Evolutionary conservation across 1,140 invertebrate species (phyloP).

Genomic region (Philopotamus ludificatus): DNA sequence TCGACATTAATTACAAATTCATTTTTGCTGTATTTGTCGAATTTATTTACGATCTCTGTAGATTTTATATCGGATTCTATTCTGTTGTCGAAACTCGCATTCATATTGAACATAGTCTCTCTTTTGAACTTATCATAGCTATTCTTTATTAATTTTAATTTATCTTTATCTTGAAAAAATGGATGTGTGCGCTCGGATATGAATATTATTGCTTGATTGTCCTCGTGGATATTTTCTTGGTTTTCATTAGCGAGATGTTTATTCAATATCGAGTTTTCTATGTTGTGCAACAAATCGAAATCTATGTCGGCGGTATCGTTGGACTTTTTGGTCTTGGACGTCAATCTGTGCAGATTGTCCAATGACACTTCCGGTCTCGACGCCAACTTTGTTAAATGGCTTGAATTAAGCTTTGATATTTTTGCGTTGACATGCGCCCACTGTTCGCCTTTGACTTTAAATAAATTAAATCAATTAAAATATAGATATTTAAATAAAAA

Average conservation of each 20-base stretch:
- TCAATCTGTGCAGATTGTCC: slow-evolving; percentile 59
- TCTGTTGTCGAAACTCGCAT: no score
- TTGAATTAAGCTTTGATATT: slow-evolving; percentile 62
- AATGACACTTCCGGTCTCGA: slow-evolving; percentile 57
- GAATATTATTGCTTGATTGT: slow-evolving; percentile 52
- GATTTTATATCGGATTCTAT: no score
- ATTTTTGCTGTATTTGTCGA: no score
- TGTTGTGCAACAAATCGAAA: slow-evolving; percentile 51
- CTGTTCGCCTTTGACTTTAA: slow-evolving; percentile 60
- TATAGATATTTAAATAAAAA: no score
- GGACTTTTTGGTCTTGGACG: slow-evolving; percentile 48
- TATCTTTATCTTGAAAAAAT: slow-evolving; percentile 27
- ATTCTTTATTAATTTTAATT: slow-evolving; percentile 50
- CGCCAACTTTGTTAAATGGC: slow-evolving; percentile 63
- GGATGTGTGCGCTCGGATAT: slow-evolving; percentile 48
- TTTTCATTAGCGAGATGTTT: no score
- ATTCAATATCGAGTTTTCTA: slow-evolving; percentile 51
- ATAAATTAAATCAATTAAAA: slow-evolving; percentile 40
- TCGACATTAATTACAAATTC: no score
- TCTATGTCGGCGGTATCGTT: slow-evolving; percentile 46
- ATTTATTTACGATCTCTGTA: no score
- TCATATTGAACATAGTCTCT: slow-evolving; percentile 48
- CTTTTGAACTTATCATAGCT: slow-evolving; percentile 56
- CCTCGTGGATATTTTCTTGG: slow-evolving; percentile 47
- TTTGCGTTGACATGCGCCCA: slow-evolving; percentile 63